phyloP scores from a whole-genome alignment of 2,113 vertebrate genomes.

The Ammodytes dubius region DNA sequence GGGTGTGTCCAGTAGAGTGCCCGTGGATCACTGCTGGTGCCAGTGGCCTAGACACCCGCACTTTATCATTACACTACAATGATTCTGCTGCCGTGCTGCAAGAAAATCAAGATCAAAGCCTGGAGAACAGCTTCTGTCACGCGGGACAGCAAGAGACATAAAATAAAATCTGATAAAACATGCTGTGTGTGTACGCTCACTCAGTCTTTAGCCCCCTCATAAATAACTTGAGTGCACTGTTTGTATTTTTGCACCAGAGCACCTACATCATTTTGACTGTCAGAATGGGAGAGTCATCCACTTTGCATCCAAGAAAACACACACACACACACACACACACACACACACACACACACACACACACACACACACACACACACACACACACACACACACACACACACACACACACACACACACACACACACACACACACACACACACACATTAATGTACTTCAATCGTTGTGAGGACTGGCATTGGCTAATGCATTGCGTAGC shows the following conservation, averaged over 20 bases:
- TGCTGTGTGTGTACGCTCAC: background rate
- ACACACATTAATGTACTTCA: too few species aligned
- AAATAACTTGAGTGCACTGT: slow-evolving; percentile 38
- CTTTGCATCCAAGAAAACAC: slow-evolving; percentile 13
- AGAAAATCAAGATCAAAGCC: slow-evolving; percentile 48
- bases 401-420: slow-evolving; percentile 2
- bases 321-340: slow-evolving; percentile 5
- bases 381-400: background rate
- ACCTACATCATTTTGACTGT: slow-evolving; percentile 38
- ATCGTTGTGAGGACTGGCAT: too few species aligned
- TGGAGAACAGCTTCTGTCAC: slow-evolving; percentile 27
- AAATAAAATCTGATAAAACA: slow-evolving; percentile 52
- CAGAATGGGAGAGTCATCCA: background rate
- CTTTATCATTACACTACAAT: slow-evolving; percentile 65
- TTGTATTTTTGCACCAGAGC: slow-evolving; percentile 26
- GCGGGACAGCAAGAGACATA: slow-evolving; percentile 3
- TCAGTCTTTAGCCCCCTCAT: slow-evolving; percentile 33
- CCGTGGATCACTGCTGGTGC: slow-evolving; percentile 74
- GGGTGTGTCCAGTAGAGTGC: slow-evolving; percentile 70
- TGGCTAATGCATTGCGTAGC: too few species aligned
- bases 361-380: too few species aligned
- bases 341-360: background rate
- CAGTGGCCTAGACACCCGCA: slow-evolving; percentile 52
- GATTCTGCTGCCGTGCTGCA: slow-evolving; percentile 41
- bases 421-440: background rate